These are phyloP conservation scores for Brevimyrus niger DNA, from an alignment of 2,113 vertebrate genomes.

Conservation along the genomic window DNA sequence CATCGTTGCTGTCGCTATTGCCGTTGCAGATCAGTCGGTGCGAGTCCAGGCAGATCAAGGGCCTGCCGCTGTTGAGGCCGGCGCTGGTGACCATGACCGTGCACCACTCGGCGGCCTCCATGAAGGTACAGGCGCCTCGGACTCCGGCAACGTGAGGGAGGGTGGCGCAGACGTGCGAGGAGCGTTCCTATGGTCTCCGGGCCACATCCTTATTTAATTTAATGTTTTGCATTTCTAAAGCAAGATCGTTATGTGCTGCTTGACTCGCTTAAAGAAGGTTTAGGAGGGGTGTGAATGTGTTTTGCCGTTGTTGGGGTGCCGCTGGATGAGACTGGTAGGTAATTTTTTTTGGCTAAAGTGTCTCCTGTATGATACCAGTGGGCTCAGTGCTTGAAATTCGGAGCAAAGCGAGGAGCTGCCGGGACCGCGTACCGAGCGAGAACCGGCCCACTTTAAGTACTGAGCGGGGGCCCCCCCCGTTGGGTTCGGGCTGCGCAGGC, in stretches of 20 bases:
- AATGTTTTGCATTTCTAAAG: background rate
- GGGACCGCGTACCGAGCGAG: background rate
- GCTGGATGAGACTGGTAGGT: background rate
- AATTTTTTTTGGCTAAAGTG: background rate
- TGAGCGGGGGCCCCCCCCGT: background rate
- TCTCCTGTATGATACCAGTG: background rate
- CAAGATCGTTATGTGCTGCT: background rate
- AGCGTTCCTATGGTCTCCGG: background rate
- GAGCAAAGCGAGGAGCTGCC: background rate
- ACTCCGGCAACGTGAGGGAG: background rate
- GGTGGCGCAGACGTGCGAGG: background rate
- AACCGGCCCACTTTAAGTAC: background rate
- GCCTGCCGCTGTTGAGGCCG: conserved; percentile 74
- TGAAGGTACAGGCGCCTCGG: conserved; percentile 68
- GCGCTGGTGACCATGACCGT: conserved; percentile 78
- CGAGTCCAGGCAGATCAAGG: conserved; percentile 72
- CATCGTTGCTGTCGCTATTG: conserved; percentile 44
- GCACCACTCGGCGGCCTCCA: conserved; percentile 70
- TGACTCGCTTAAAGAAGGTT: background rate
- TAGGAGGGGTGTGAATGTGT: background rate
- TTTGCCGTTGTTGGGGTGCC: background rate
- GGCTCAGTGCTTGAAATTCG: background rate
- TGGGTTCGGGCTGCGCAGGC: background rate
- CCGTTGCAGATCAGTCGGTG: conserved; percentile 77
- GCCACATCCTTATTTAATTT: background rate